Conservation (phyloP, 1,140 invertebrate species). For the Eriosoma lanigerum region DNA sequence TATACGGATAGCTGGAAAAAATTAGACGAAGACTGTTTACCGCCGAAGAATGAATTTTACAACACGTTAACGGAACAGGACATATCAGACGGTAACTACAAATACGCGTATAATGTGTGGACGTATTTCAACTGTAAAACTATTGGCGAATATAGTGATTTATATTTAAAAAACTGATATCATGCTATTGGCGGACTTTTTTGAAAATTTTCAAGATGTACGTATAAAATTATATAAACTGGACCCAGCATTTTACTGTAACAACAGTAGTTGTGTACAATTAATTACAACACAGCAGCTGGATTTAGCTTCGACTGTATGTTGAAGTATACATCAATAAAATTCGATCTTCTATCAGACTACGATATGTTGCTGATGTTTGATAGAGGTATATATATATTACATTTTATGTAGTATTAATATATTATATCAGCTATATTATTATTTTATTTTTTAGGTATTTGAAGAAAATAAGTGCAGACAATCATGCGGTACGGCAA, state of each 20-base stretch:
- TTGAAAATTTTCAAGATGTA: conserved; percentile 59
- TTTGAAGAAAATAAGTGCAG: too few species aligned
- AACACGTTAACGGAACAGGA: neutral
- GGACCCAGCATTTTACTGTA: neutral
- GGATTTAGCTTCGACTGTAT: neutral
- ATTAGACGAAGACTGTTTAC: neutral
- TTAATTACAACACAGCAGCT: too few species aligned
- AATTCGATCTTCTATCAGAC: too few species aligned
- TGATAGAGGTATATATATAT: too few species aligned
- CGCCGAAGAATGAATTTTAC: neutral
- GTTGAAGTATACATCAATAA: neutral
- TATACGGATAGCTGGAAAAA: neutral
- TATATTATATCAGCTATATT: too few species aligned
- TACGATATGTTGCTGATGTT: too few species aligned
- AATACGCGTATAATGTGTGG: conserved; percentile 56
- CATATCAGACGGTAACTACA: neutral
- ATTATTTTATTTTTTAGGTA: neutral
- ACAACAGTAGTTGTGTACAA: too few species aligned
- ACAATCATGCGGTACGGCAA: neutral
- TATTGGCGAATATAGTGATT: conserved; percentile 59
- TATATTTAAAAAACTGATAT: conserved; percentile 60
- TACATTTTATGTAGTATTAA: too few species aligned
- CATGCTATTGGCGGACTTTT: conserved; percentile 58
- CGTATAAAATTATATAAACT: neutral
- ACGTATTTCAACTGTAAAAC: conserved; percentile 57